Percentiles rank a stretch among this genome's conserved stretches.
Conservation (phyloP, 2,888 invertebrate species). For the Julus scandinavius region DNA sequence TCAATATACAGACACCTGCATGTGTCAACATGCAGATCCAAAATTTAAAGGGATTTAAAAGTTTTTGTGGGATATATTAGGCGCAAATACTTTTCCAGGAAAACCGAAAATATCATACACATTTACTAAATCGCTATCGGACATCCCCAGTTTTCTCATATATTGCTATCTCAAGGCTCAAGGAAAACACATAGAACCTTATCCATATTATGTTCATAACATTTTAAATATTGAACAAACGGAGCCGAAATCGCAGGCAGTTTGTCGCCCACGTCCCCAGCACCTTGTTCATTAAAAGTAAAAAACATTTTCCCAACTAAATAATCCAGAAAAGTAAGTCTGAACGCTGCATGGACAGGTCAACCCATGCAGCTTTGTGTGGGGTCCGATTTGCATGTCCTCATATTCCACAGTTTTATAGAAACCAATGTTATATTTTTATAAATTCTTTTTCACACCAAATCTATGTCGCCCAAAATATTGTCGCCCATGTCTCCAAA, state of each 20-base stretch:
- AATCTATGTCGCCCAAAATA: no score
- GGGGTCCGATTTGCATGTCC: background rate
- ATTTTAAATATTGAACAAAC: constrained; percentile 39
- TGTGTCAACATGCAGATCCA: background rate
- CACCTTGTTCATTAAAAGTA: background rate
- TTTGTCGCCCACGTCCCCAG: background rate
- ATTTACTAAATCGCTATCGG: background rate
- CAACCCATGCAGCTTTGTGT: background rate
- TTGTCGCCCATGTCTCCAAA: no score
- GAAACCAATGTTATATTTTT: background rate
- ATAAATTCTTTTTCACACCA: background rate
- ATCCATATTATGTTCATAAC: constrained; percentile 46
- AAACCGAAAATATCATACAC: background rate
- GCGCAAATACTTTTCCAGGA: background rate
- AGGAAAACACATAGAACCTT: constrained; percentile 10
- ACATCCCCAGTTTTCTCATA: background rate
- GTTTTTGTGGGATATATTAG: background rate
- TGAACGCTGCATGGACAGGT: background rate
- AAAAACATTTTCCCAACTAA: background rate
- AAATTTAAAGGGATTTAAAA: background rate
- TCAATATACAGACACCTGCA: background rate
- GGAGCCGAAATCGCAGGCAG: background rate
- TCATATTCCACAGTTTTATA: background rate
- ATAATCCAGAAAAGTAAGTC: background rate
- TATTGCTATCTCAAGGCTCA: constrained; percentile 18